Conservation (phyloP, 2,797 vertebrate species). For the Pantherophis vulpinus region DNA sequence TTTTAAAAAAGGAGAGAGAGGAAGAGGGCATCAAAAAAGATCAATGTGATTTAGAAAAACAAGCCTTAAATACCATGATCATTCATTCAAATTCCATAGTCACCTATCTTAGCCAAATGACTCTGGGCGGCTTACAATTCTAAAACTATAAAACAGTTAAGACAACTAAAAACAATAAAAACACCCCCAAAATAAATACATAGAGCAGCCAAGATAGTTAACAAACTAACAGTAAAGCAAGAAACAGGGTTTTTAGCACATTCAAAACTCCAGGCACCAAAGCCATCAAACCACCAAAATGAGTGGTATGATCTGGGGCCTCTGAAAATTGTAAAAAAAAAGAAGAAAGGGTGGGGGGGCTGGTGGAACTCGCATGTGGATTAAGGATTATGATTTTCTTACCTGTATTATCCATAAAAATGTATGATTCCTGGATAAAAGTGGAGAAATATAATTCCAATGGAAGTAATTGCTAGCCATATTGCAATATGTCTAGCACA, state of each 20-base stretch:
- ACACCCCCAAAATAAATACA: not conserved
- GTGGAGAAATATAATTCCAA: not conserved
- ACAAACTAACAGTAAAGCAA: not conserved
- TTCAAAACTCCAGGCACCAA: not conserved
- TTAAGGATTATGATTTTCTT: not conserved
- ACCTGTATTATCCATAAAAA: not conserved
- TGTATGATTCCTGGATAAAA: not conserved
- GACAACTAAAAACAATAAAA: not conserved
- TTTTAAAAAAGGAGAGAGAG: not conserved
- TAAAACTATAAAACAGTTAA: not conserved
- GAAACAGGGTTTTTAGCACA: not conserved
- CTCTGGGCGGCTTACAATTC: not conserved
- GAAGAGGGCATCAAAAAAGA: not conserved
- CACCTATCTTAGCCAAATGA: not conserved
- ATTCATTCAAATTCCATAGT: not conserved
- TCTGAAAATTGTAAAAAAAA: not conserved
- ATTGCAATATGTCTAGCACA: not conserved
- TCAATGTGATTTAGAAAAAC: constrained; percentile 5
- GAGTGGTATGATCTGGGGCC: not conserved
- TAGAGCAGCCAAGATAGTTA: not conserved
- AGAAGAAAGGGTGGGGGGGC: not conserved
- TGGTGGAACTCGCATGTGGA: not conserved
- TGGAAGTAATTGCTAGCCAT: not conserved
- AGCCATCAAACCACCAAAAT: not conserved
- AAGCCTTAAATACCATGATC: constrained; percentile 9